Conservation (phyloP, 2,113 vertebrate species). For the Rhabdomys dilectus region DNA sequence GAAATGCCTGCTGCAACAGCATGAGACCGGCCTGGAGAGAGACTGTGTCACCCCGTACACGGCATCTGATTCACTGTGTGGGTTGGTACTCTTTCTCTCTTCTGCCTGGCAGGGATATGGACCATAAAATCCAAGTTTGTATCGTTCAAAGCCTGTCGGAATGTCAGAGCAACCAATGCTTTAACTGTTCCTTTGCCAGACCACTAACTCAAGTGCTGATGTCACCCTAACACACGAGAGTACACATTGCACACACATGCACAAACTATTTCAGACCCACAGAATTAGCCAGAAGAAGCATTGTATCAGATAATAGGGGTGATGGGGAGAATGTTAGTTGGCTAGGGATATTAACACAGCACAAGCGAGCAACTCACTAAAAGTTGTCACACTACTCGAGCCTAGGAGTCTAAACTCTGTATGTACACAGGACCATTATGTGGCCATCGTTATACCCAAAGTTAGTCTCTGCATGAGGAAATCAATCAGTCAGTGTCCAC, state of each 20-base stretch:
- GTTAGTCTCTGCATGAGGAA: background rate
- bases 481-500: background rate
- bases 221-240: background rate
- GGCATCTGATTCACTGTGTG: background rate
- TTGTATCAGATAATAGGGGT: background rate
- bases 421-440: background rate
- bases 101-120: background rate
- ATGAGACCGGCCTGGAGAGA: background rate
- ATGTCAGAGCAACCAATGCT: background rate
- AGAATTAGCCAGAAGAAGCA: background rate
- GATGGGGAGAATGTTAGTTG: background rate
- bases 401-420: background rate
- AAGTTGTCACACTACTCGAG: background rate
- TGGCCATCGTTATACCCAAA: background rate
- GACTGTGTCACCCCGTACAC: background rate
- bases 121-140: background rate
- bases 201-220: background rate
- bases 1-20: background rate
- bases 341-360: background rate
- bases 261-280: background rate
- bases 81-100: background rate
- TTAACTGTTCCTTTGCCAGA: background rate
- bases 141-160: background rate
- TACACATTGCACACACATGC: background rate
- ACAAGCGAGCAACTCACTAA: background rate